Evolutionary conservation across 2,888 invertebrate genomes (phyloP).

Genomic region (Leptinotarsa tumamoca): DNA sequence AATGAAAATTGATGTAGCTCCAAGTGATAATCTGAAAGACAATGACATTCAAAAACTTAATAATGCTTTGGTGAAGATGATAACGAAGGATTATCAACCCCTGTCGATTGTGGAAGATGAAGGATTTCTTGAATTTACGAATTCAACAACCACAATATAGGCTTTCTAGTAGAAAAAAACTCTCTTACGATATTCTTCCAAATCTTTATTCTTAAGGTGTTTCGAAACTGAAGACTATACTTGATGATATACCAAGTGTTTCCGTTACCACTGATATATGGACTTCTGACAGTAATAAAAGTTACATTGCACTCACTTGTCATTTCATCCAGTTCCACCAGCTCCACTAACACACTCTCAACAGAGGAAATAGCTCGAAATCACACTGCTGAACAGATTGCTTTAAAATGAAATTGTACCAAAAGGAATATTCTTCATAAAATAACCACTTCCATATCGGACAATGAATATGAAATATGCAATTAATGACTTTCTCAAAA

Average conservation of each 20-base stretch:
- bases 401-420: conserved; percentile 32
- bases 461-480: conserved; percentile 51
- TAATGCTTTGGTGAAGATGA: conserved; percentile 45
- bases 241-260: too few relatives aligned
- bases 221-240: too few relatives aligned
- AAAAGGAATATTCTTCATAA: conserved; percentile 45
- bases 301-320: too few relatives aligned
- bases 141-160: conserved; percentile 44
- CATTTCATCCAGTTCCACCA: neutral
- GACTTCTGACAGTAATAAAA: too few relatives aligned
- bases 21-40: conserved; percentile 1
- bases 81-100: conserved; percentile 44
- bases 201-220: too few relatives aligned
- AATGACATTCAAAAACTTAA: conserved; percentile 31
- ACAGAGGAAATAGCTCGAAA: conserved; percentile 44
- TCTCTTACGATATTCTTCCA: neutral
- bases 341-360: conserved; percentile 40
- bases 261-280: too few relatives aligned
- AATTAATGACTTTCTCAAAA: conserved; percentile 41
- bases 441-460: conserved; percentile 46
- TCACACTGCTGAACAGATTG: conserved; percentile 44
- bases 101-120: conserved; percentile 52
- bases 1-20: conserved; percentile 1
- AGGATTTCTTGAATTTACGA: conserved; percentile 47
- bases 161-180: conserved; percentile 47